These are phyloP conservation scores for Apostichopus leukothele DNA, from an alignment of 53 echinoderm and acorn worm species.

Conservation along the genomic window DNA sequence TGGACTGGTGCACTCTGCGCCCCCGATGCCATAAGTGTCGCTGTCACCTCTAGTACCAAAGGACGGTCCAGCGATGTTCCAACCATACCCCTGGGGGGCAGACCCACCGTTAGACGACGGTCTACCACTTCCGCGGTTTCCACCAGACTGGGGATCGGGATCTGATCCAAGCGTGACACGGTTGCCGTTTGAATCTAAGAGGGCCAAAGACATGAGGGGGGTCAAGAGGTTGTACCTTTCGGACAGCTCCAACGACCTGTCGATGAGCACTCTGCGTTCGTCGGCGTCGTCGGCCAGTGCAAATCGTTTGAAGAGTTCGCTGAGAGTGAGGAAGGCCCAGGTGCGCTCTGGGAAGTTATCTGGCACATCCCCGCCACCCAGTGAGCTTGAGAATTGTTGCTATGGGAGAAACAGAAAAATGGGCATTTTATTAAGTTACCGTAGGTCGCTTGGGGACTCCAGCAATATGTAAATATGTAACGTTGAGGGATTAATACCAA, in stretches of 20 bases:
- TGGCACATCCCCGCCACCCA: slow-evolving; percentile 65
- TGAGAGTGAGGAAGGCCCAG: slow-evolving; percentile 80
- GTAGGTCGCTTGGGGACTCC: no score
- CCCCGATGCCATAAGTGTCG: slow-evolving; percentile 65
- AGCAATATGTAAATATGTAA: neutral
- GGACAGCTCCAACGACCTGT: slow-evolving; percentile 72
- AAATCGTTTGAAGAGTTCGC: slow-evolving; percentile 75
- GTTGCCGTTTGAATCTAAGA: slow-evolving; percentile 58
- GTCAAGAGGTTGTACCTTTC: slow-evolving; percentile 85
- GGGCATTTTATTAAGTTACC: no score
- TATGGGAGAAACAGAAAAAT: neutral
- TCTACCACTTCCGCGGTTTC: slow-evolving; percentile 27
- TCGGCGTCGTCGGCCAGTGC: slow-evolving; percentile 65
- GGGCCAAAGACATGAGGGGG: slow-evolving; percentile 85
- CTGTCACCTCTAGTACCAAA: slow-evolving; percentile 54
- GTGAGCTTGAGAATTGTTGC: slow-evolving; percentile 53
- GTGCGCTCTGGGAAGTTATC: slow-evolving; percentile 76
- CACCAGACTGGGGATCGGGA: slow-evolving; percentile 15
- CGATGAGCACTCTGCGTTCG: slow-evolving; percentile 62
- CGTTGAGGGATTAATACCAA: no score
- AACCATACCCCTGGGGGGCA: slow-evolving; percentile 58
- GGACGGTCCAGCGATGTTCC: slow-evolving; percentile 65
- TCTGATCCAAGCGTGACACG: slow-evolving; percentile 11
- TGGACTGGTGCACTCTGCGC: slow-evolving; percentile 54
- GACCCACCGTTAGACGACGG: neutral